Base-by-base conservation (phyloP, 2,797 vertebrate genomes). In the Pseudomugil tenellus region DNA sequence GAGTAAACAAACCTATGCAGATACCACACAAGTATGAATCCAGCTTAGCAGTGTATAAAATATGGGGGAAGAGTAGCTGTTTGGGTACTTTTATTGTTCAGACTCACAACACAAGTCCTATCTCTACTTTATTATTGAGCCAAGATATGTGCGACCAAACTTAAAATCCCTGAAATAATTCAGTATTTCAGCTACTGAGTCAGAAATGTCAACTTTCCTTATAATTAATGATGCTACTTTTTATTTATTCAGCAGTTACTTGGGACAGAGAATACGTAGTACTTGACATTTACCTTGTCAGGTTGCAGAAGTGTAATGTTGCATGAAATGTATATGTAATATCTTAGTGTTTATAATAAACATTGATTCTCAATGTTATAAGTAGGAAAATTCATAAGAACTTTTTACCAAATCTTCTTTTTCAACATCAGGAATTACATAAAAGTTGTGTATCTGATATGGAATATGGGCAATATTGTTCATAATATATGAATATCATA, bases 141-240 rank as follows among this genome's bases (percentile, higher is more conserved):
- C 63, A 46, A 73, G 54, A 7, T 12, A 25, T 13, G 31, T 56
- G 48, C 52, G 63, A 77, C 79, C 77, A 72, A 80, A 79, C 13
- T 1, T 70, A 65, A 54, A 59, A 41, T 73, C 67, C 84, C 52
- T 74, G 60, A 76, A 53, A 70, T 21, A 66, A 53, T 53, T 86
- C 43, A 21, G 62, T 66, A 74, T 71, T 54, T 65, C 52, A 81
- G 58, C 51, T 77, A 70, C 64, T 3, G 25, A 64, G 59, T 46
- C 10, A 46, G 25, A 72, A 64, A 76, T 60, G 62, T 80, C 70
- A 64, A 32, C 31, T 12, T 37, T 63, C 28, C 19, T 25, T 62
- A 72, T 53, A 74, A 85, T 83, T 83, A 74, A 81, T 76, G 77
- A 23, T 59, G 43, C 43, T 21, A 37, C 59, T 72, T 65, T 58